Evolutionary conservation across 2,888 invertebrate species (phyloP).

Genomic region (Hybos culiciformis): DNA sequence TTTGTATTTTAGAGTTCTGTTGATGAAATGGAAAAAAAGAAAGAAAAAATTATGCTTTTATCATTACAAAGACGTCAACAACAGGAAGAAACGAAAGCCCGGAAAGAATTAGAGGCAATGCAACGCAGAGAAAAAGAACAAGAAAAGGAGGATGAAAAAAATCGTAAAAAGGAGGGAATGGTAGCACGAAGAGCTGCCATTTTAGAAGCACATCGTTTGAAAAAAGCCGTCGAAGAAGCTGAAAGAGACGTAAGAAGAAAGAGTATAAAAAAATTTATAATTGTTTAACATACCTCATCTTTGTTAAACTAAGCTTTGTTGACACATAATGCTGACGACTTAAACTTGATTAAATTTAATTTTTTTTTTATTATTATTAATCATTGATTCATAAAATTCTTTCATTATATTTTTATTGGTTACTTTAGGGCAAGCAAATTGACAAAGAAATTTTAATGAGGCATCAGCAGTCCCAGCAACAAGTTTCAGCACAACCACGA

Average conservation of each 20-base stretch:
- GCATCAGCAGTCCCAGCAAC: slow-evolving; percentile 25
- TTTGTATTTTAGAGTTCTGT: slow-evolving; percentile 50
- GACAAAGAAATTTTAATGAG: slow-evolving; percentile 54
- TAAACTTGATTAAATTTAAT: background rate
- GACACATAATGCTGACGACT: background rate
- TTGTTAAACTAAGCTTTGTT: too few relatives aligned
- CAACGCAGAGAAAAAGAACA: slow-evolving; percentile 63
- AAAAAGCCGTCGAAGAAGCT: slow-evolving; percentile 86
- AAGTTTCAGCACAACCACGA: slow-evolving; percentile 39
- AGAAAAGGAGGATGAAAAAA: slow-evolving; percentile 58
- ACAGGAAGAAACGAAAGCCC: slow-evolving; percentile 72
- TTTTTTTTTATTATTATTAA: background rate
- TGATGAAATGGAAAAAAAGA: slow-evolving; percentile 85
- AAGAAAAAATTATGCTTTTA: slow-evolving; percentile 78
- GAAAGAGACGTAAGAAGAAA: slow-evolving; percentile 54
- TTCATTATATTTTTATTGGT: too few relatives aligned
- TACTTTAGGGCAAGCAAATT: slow-evolving; percentile 70
- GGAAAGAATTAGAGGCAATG: slow-evolving; percentile 70
- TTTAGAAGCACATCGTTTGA: slow-evolving; percentile 82
- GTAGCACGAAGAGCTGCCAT: slow-evolving; percentile 75
- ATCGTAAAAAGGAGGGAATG: slow-evolving; percentile 67
- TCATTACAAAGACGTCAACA: slow-evolving; percentile 83
- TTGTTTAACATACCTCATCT: too few relatives aligned
- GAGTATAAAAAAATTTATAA: too few relatives aligned
- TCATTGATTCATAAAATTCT: background rate